These are phyloP conservation scores for Harpagoxenus sublaevis DNA, from an alignment of 2,888 invertebrate genomes.

Conservation along the genomic window DNA sequence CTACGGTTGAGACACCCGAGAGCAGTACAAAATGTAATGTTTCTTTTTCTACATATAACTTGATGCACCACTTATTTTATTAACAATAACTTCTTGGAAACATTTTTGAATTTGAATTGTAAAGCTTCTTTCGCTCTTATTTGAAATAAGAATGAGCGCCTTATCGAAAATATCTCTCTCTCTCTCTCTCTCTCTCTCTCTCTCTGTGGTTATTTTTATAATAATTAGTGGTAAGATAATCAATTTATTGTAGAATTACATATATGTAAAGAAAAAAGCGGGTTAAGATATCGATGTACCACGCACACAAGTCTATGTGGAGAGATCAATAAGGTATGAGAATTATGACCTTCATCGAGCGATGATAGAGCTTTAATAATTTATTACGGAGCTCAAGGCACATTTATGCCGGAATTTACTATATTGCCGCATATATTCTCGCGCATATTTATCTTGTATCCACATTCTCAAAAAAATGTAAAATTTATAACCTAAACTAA, in stretches of 20 bases:
- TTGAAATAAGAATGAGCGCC: not conserved
- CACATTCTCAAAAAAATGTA: conserved; percentile 16
- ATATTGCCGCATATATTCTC: conserved; percentile 18
- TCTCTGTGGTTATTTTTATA: not conserved
- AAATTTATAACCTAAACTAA: conserved; percentile 44
- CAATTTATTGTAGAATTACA: not conserved
- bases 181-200: too few species aligned
- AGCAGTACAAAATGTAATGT: not conserved
- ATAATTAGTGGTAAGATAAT: not conserved
- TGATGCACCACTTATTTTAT: not conserved
- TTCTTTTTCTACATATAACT: not conserved
- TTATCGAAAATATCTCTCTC: not conserved
- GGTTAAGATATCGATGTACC: not conserved
- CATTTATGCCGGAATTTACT: conserved; percentile 20
- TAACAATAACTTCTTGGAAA: not conserved
- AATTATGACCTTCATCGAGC: conserved; percentile 38
- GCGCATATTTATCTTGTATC: conserved; percentile 18
- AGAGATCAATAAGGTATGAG: conserved; percentile 23
- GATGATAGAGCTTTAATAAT: conserved; percentile 30
- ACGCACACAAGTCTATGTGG: not conserved
- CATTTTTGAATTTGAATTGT: not conserved
- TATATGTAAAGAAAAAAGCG: not conserved
- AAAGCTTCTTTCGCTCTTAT: not conserved
- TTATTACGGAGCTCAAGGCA: conserved; percentile 38
- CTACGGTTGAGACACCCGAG: not conserved